Conservation (phyloP, 2,113 vertebrate genomes). For the Microtus montanus region DNA sequence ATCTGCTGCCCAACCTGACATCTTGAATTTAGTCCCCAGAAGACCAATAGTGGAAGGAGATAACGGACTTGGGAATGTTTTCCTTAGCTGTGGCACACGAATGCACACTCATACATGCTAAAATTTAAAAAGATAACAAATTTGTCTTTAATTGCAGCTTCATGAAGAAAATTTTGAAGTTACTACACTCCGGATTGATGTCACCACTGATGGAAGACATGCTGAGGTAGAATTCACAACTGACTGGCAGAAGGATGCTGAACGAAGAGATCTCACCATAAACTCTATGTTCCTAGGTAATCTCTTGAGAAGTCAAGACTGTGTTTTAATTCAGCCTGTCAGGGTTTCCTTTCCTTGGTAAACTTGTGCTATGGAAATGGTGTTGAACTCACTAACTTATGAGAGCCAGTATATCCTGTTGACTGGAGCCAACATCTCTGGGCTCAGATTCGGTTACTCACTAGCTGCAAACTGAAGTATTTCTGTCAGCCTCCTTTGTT, state of each 20-base stretch:
- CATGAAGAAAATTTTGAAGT: constrained; percentile 97
- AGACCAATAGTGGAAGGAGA: background rate
- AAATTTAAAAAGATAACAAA: background rate
- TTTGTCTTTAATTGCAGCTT: constrained; percentile 84
- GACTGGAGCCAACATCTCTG: background rate
- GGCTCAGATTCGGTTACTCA: background rate
- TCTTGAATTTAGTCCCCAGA: background rate
- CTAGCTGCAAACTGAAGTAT: rapidly evolving
- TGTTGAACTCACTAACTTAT: background rate
- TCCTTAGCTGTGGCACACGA: background rate
- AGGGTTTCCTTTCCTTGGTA: background rate
- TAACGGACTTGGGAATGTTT: too few species aligned
- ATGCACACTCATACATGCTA: background rate
- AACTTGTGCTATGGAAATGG: background rate
- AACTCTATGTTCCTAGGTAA: constrained; percentile 99
- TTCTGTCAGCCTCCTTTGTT: background rate
- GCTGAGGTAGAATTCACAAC: constrained; percentile 97
- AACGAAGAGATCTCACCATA: constrained; percentile 96
- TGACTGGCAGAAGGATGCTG: constrained; percentile 96
- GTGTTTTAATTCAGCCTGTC: background rate
- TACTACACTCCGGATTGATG: constrained; percentile 94
- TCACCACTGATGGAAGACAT: constrained; percentile 92
- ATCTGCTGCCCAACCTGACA: background rate
- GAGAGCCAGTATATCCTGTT: background rate
- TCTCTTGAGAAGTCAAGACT: background rate